Evolutionary conservation across 2,113 vertebrate genomes (phyloP), one percentile per base, ranked within the genome.

Genomic region (Cololabis saira): DNA sequence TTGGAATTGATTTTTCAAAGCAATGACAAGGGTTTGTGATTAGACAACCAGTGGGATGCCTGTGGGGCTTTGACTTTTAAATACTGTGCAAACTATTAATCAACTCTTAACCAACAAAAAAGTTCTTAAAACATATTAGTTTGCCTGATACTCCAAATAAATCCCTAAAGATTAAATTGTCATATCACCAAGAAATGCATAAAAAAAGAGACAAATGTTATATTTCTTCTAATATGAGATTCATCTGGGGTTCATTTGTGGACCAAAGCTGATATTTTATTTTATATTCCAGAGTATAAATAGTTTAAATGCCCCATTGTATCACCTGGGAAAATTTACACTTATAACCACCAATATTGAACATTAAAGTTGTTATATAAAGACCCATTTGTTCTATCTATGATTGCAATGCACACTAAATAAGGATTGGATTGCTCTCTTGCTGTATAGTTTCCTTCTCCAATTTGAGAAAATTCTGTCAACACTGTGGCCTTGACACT

Each of bases 1-100:
- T 83, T 63, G 10, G 54, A 80, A 85, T 86, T 89, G 75, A 85
- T 91, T 82, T 85, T 80, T 90, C 81, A 88, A 74, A 83, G 82
- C 62, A 52, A 18, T 80, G 51, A 40, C 17, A 53, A 56, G 12
- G 27, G 40, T 62, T 76, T 76, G 49, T 69, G 49, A 74, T 65
- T 44, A 71, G 33, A 78, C 67, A 67, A 54, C 33, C 61, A 67
- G 45, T 76, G n/a, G 61, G 44, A 65, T 30, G 22, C 53, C 47
- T 74, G 53, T 48, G 21, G 15, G 21, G 13, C 22, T 80, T 74
- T 63, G 12, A 50, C 60, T 55, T 54, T 65, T 17, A 27, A 56
- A 69, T 59, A 27, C 24, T 27, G 10, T 37, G 6, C 17, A 50
- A 59, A 7, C 18, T 19, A 50, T 82, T 44, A 55, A 42, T 71